These are phyloP conservation scores for Echiichthys vipera DNA, from an alignment of 2,797 vertebrate species.

Conservation along the genomic window DNA sequence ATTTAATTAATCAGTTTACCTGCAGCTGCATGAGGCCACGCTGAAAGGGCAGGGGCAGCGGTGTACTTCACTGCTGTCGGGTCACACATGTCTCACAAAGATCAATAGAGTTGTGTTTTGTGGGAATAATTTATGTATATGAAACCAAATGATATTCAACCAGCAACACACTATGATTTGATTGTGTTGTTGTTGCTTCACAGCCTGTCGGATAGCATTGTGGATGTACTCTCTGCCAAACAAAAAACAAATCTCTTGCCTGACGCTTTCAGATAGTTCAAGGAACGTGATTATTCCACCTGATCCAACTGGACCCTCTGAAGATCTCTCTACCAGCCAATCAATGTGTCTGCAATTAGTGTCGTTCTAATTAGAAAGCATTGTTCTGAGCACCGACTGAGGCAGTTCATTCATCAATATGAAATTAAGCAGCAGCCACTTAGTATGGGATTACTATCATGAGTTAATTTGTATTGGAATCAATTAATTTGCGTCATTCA, in stretches of 20 bases:
- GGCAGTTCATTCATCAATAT: conserved; percentile 79
- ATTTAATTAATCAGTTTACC: conserved; percentile 37
- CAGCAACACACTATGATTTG: conserved; percentile 10
- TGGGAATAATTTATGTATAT: conserved; percentile 20
- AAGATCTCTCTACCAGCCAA: conserved; percentile 55
- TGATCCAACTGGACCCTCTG: conserved; percentile 42
- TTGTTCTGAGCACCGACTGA: conserved; percentile 68
- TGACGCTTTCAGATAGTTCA: no score
- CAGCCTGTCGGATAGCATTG: neutral
- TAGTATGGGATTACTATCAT: conserved; percentile 73
- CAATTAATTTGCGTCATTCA: conserved; percentile 71
- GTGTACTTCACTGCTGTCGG: conserved; percentile 23
- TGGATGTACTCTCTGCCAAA: conserved; percentile 2
- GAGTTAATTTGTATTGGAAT: conserved; percentile 76
- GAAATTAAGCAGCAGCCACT: conserved; percentile 81
- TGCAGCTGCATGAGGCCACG: conserved; percentile 21
- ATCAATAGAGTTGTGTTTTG: conserved; percentile 28
- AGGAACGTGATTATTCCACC: neutral
- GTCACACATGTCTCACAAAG: conserved; percentile 8
- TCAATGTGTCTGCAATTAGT: conserved; percentile 77
- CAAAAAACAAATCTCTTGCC: no score
- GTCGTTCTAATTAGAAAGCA: conserved; percentile 76
- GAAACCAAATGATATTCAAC: conserved; percentile 44
- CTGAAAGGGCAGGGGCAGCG: neutral
- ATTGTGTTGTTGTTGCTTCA: conserved; percentile 13